These are phyloP conservation scores for Oithona nana DNA, from an alignment of 2,888 invertebrate genomes.

Conservation along the genomic window DNA sequence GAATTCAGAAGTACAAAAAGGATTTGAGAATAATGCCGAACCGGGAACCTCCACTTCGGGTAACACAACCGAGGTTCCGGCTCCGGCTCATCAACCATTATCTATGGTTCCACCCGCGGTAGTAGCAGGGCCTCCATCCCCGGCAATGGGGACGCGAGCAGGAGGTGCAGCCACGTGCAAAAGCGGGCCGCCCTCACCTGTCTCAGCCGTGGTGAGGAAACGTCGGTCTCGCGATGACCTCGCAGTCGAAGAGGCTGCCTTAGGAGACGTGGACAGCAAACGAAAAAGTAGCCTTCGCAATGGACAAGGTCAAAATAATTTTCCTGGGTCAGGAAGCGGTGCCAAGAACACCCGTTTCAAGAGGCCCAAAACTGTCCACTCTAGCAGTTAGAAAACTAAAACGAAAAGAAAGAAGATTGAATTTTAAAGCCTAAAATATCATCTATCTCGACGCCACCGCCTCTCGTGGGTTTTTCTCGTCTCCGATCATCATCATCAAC, in stretches of 20 bases:
- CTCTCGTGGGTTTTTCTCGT: background rate
- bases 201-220: background rate
- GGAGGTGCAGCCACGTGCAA: background rate
- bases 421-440: background rate
- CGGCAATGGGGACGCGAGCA: background rate
- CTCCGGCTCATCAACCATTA: too few species aligned
- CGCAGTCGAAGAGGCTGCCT: background rate
- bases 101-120: too few species aligned
- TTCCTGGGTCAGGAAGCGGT: background rate
- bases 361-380: background rate
- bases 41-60: background rate
- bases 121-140: background rate
- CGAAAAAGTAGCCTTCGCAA: background rate
- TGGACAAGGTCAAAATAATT: too few species aligned
- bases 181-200: background rate
- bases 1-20: background rate
- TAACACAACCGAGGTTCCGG: too few species aligned
- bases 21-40: background rate
- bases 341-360: background rate
- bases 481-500: background rate
- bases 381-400: background rate
- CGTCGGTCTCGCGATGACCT: background rate
- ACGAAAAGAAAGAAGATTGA: too few species aligned
- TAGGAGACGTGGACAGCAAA: background rate
- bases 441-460: background rate